phyloP scores from a whole-genome alignment of 2,888 invertebrate genomes.

The Pollenia griseotomentosa region DNA sequence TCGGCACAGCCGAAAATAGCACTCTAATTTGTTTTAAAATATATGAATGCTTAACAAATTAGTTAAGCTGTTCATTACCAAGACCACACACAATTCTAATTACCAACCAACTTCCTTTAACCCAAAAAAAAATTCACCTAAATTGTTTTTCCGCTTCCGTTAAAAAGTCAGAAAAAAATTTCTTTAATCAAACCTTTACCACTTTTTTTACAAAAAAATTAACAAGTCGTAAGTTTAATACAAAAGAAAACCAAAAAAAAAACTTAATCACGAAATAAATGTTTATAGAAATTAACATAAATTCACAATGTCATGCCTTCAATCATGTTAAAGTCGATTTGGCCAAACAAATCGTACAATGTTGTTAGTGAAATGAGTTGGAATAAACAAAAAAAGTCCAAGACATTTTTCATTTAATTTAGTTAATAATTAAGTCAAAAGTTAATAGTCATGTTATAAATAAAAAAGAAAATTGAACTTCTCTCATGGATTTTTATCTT shows the following conservation, averaged over 20 bases:
- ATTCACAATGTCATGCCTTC: constrained; percentile 71
- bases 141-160: constrained; percentile 37
- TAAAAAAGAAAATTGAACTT: constrained; percentile 37
- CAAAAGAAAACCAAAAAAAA: constrained; percentile 11
- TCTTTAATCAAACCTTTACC: constrained; percentile 36
- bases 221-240: constrained; percentile 32
- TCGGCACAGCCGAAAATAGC: too few relatives aligned
- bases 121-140: neutral
- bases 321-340: constrained; percentile 63
- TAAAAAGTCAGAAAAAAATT: constrained; percentile 23
- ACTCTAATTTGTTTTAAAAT: too few relatives aligned
- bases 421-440: constrained; percentile 60
- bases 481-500: constrained; percentile 73
- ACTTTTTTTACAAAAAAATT: constrained; percentile 1
- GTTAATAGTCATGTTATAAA: constrained; percentile 55
- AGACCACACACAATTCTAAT: constrained; percentile 53
- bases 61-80: neutral
- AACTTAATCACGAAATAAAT: constrained; percentile 69
- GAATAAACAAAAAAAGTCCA: constrained; percentile 7
- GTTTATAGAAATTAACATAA: constrained; percentile 71
- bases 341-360: constrained; percentile 18
- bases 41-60: neutral
- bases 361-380: neutral
- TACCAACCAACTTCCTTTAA: constrained; percentile 1
- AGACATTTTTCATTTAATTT: constrained; percentile 28